Evolutionary conservation across 2,797 vertebrate species (phyloP), one percentile per base, ranked within the genome.

Genomic region (Neosalanx taihuensis): DNA sequence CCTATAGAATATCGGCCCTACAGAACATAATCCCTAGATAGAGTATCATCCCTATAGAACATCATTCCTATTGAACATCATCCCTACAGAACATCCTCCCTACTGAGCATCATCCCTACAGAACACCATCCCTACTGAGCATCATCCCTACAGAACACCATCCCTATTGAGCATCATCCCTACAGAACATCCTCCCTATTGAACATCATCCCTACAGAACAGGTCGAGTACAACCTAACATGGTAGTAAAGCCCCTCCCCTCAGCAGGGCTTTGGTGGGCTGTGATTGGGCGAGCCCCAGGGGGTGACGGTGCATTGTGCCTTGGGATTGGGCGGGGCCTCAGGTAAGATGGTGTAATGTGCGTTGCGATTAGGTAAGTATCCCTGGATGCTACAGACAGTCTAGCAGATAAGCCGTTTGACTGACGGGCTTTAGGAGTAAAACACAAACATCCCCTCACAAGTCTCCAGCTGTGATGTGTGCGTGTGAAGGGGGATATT

Each of bases 321-420:
- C 74, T 61, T 70, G 72, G 62, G 76, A 76, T 51, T 65, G 68
- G 92, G 92, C 41, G 82, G 80, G 76, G 82, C 83, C 86, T 86
- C 88, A 83, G 72, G 75, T 87, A 81, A 87, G 83, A 83, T 85
- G 67, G 66, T 72, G 72, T 79, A 70, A 74, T 76, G 78, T 82
- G 51, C 85, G 72, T 61, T 70, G 72, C 62, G 76, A 76, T 51
- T 65, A 67, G 92, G 92, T 93, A 89, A 94, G 93, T 93, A 91
- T 89, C 67, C 61, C 78, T 84, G 89, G 86, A 76, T 75, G 85
- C 76, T 72, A 59, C 67, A 56, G 51, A 56, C 51, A 4, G 18
- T n/a, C 15, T 56, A 7, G 9, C 58, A 60, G 20, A 12, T 23
- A 60, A 60, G 23, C 4, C 10, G 7, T 60, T 12, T 20, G 58